A percentile compares a stretch with the other conserved stretches of the same genome.
phyloP scores from a whole-genome alignment of 2,113 vertebrate species.

The Desmodus rotundus region DNA sequence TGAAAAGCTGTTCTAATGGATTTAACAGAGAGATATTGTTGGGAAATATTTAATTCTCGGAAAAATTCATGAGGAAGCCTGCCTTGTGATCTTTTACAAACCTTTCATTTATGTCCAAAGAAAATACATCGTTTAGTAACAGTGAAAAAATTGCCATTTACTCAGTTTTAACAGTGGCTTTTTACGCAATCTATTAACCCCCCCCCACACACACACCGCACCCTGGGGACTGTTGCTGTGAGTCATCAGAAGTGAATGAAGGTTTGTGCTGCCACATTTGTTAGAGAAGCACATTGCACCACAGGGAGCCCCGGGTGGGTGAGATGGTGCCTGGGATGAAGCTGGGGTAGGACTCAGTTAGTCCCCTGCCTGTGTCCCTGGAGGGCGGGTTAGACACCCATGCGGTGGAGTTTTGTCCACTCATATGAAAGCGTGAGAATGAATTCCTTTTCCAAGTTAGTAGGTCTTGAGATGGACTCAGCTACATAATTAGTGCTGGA shows the following conservation, averaged over 20 bases:
- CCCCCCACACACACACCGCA: not conserved
- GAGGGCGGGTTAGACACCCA: not conserved
- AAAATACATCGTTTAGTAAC: not conserved
- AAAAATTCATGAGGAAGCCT: not conserved
- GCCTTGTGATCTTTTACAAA: not conserved
- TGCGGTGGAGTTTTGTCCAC: not conserved
- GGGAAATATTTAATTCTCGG: constrained; percentile 13
- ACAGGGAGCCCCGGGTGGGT: not conserved
- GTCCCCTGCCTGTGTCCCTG: not conserved
- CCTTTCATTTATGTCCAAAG: not conserved
- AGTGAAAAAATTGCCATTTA: not conserved
- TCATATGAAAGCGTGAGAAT: not conserved
- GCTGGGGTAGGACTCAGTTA: not conserved
- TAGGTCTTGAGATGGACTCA: not conserved
- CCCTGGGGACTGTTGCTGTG: not conserved
- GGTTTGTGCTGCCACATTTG: not conserved
- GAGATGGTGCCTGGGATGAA: not conserved
- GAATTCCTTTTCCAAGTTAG: not conserved
- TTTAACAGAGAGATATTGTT: not conserved
- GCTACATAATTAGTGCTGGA: not conserved
- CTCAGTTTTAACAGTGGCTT: not conserved
- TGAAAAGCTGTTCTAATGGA: constrained; percentile 5
- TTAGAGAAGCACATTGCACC: not conserved
- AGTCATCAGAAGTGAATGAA: not conserved
- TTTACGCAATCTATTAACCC: not conserved